phyloP scores from a whole-genome alignment of 2,888 invertebrate species.

The Drosophila robusta region DNA sequence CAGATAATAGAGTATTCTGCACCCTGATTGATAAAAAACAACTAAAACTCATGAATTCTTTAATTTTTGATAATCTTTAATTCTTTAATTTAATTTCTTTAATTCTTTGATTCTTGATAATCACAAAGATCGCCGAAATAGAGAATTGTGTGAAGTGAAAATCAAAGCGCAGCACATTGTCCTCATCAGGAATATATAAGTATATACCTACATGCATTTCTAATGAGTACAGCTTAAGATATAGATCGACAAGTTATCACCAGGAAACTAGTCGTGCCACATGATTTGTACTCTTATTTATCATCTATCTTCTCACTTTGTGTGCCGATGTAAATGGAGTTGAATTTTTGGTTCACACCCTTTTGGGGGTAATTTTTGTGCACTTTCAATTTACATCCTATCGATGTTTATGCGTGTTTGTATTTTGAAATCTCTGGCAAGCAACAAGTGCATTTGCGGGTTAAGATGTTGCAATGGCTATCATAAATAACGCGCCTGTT shows the following conservation, averaged over 20 bases:
- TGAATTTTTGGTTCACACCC: slow-evolving; percentile 29
- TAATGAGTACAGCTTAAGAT: too few relatives aligned
- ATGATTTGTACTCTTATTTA: not conserved
- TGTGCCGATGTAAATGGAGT: not conserved
- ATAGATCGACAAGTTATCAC: not conserved
- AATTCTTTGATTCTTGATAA: not conserved
- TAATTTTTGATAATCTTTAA: too few relatives aligned
- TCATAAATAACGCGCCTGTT: slow-evolving; percentile 68
- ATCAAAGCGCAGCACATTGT: too few relatives aligned
- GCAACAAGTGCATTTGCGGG: slow-evolving; percentile 70
- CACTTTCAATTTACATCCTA: slow-evolving; percentile 41
- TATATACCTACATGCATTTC: too few relatives aligned
- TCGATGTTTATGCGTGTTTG: slow-evolving; percentile 7
- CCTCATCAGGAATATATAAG: too few relatives aligned
- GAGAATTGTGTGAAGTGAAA: too few relatives aligned
- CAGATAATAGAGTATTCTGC: too few relatives aligned
- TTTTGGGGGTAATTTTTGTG: slow-evolving; percentile 34
- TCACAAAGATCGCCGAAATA: not conserved
- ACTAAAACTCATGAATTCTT: too few relatives aligned
- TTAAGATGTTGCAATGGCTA: slow-evolving; percentile 55
- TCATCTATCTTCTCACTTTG: slow-evolving; percentile 7
- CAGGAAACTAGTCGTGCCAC: not conserved
- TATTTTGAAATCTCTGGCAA: slow-evolving; percentile 49
- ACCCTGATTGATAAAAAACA: too few relatives aligned
- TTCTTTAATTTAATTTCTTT: too few relatives aligned